These are phyloP conservation scores for Saccostrea cuccullata DNA, from an alignment of 1,140 invertebrate genomes.

Conservation along the genomic window DNA sequence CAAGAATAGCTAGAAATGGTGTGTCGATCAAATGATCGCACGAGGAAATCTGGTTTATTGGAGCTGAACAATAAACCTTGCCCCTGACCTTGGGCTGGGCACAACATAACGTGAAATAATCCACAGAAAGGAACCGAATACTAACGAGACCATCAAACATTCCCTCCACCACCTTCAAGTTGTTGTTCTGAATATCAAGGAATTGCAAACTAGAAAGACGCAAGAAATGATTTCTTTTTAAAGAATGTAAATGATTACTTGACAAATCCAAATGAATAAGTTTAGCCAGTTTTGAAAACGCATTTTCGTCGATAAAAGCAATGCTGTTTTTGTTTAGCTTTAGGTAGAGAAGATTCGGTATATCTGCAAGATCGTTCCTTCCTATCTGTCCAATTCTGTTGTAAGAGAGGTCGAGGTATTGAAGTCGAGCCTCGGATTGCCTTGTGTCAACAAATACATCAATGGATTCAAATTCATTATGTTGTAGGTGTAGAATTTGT, in stretches of 20 bases:
- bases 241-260: background rate
- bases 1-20: conserved; percentile 80
- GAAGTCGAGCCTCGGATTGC: background rate
- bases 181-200: conserved; percentile 25
- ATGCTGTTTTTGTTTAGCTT: background rate
- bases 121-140: conserved; percentile 56
- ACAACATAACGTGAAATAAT: conserved; percentile 82
- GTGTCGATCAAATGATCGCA: conserved; percentile 83
- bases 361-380: background rate
- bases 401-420: background rate
- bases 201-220: background rate
- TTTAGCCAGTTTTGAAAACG: background rate
- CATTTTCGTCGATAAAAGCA: background rate
- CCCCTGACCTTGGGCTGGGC: conserved; percentile 74
- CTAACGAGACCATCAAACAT: conserved; percentile 17
- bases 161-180: background rate
- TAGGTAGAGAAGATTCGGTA: background rate
- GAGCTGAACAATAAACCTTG: conserved; percentile 76
- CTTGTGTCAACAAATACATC: background rate
- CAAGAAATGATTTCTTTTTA: background rate
- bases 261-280: background rate
- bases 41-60: conserved; percentile 81
- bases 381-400: background rate
- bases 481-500: background rate
- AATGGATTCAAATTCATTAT: background rate